Base-by-base conservation (phyloP, 2,888 invertebrate species). In the Aspidiotus destructor region DNA sequence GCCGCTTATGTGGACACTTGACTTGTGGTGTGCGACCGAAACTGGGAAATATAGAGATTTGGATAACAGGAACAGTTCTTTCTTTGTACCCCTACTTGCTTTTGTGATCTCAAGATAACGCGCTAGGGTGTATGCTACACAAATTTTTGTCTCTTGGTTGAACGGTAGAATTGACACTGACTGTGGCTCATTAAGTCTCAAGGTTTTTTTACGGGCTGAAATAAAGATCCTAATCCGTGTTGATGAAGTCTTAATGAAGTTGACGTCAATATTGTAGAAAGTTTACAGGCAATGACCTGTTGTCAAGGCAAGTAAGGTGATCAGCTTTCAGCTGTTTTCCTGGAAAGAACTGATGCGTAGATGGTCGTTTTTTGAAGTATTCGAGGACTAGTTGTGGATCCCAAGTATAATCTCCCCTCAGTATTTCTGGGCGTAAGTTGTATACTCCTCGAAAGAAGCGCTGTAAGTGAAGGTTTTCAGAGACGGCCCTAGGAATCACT, bases 251-350 rank as follows among this genome's bases (percentile, higher is more conserved):
- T 15, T 10, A n/a, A 55, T 55, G 15, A n/a, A n/a, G 55, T 13
- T 15, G 10, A 55, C 2, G 10, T 16, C 10, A 17, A 55, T n/a
- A 10, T 55, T 55, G n/a, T 55, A 16, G 16, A 55, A 6, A 2
- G 55, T 55, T 16, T 55, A 7, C 13, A 55, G 2, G 10, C 55
- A 3, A 9, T 55, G 55, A 16, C 55, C 55, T 10, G 55, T 5
- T 55, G 55, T 55, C 7, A 55, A 15, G 55, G 55, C 55, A 10
- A 55, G 16, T 16, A 55, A 55, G 15, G 55, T 55, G 13, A 55
- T 16, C 16, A 55, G 16, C 16, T 55, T 55, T 16, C 16, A 55
- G 16, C 16, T 55, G 2, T 55, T 55, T n/a, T 2, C 15, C 10
- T 13, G 7, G 7, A n/a, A 15, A 2, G 1, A 2, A 10, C 55